Evolutionary conservation across 37 sponge, comb jelly and placozoan species (phyloP).

Genomic region (Petrosia ficiformis): DNA sequence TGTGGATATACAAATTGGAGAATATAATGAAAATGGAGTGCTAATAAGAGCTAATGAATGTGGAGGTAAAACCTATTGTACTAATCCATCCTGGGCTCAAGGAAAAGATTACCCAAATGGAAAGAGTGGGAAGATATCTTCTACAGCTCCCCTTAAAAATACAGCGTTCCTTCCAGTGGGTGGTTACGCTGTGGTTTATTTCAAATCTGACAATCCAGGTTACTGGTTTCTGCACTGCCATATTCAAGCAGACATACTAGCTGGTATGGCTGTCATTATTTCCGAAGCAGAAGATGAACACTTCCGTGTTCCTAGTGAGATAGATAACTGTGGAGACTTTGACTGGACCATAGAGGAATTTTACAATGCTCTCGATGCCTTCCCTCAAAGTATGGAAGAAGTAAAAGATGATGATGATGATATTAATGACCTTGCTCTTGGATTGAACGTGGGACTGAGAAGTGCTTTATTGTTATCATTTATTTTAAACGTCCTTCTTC

Average conservation of each 20-base stretch:
- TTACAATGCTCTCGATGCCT: too few species aligned
- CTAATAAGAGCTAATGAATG: background rate
- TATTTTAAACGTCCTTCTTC: too few species aligned
- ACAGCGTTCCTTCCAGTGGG: constrained; percentile 86
- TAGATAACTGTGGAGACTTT: constrained; percentile 26
- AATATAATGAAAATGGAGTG: background rate
- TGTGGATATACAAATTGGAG: constrained; percentile 41
- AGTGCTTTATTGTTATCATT: too few species aligned
- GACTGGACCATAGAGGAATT: background rate
- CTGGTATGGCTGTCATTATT: constrained; percentile 77
- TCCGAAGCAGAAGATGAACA: constrained; percentile 30
- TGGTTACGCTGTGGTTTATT: constrained; percentile 77
- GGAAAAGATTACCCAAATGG: background rate
- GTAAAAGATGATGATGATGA: too few species aligned
- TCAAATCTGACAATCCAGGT: constrained; percentile 85
- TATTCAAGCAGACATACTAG: constrained; percentile 74
- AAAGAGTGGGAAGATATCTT: background rate
- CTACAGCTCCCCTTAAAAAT: constrained; percentile 58
- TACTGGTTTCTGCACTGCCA: constrained; percentile 95
- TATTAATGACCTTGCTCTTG: too few species aligned
- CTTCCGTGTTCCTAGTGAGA: constrained; percentile 15
- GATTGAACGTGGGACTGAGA: too few species aligned
- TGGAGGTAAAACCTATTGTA: background rate
- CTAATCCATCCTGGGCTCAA: background rate
- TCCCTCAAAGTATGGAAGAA: too few species aligned